These are phyloP conservation scores for Yponomeuta sedellus DNA, from an alignment of 2,888 invertebrate species.

Conservation along the genomic window DNA sequence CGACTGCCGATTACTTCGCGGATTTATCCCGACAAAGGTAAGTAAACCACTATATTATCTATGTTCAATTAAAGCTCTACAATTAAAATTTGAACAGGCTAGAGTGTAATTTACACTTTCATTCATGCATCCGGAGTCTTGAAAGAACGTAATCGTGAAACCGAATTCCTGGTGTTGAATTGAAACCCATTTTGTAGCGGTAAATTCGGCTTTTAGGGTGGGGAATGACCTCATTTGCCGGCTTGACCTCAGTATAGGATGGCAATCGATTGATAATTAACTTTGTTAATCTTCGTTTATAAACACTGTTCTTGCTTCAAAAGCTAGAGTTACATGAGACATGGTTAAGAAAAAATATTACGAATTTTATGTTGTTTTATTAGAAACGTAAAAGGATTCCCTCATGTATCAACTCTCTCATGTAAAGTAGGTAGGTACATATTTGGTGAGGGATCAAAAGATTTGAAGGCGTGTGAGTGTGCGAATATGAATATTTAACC, in stretches of 20 bases:
- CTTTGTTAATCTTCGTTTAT: neutral
- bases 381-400: neutral
- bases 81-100: neutral
- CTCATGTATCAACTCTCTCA: neutral
- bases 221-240: slow-evolving; percentile 44
- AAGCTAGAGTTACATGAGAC: neutral
- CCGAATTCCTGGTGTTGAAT: slow-evolving; percentile 27
- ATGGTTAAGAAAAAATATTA: neutral
- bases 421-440: neutral
- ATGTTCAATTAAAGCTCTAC: neutral
- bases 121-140: slow-evolving; percentile 32
- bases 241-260: slow-evolving; percentile 25
- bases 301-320: neutral
- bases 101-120: slow-evolving; percentile 24
- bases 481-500: neutral
- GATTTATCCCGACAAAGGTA: slow-evolving; percentile 43
- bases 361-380: neutral
- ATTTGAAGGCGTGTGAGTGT: slow-evolving; percentile 7
- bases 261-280: neutral
- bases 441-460: slow-evolving; percentile 4
- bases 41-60: slow-evolving; percentile 34
- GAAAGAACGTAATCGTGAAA: slow-evolving; percentile 23
- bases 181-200: slow-evolving; percentile 34
- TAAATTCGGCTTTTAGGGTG: slow-evolving; percentile 51
- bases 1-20: slow-evolving; percentile 38